Evolutionary conservation across 2,113 vertebrate genomes (phyloP), one percentile per base, ranked within the genome.

Genomic region (Leucopternis melanops): DNA sequence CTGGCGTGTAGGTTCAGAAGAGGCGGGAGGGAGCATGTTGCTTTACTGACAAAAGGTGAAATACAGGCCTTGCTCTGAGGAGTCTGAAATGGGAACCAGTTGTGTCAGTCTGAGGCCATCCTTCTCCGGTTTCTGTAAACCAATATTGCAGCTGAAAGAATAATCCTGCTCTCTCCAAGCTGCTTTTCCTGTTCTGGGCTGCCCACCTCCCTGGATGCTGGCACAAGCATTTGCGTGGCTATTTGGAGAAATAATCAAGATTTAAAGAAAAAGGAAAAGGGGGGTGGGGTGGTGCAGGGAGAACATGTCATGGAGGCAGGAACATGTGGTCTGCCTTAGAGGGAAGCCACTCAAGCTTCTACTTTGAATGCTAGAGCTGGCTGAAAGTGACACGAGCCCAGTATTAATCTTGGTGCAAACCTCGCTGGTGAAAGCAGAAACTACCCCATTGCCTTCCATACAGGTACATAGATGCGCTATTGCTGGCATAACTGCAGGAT

Each of bases 41-140:
- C 5, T 1, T 61, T n/a, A 8, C 92, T 80, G 90, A 88, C 79
- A 73, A 25, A 77, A 73, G 95, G 91, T 95, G 95, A 97, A 97
- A 90, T 45, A 29, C 75, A 65, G 94, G 34, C 88, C 58, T 90
- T 82, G 66, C 61, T 91, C 52, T 21, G 78, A 80, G 82, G 36
- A 86, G 71, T 32, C 86, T 80, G 67, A 88, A 93, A 92, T 86
- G 94, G 92, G 80, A 97, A 80, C 88, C 75, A 80, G 27, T 93
- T 90, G 94, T 94, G 92, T 95, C 86, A 90, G 82, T 69, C 75
- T 75, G 91, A 90, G 91, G 91, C 94, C 79, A 40, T 93, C 88
- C 92, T 92, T 93, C 95, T 97, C 82, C 67, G 45, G 82, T 94
- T 96, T 93, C 94, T 81, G 88, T 70, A 92, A 93, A 77, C 58